phyloP scores from a whole-genome alignment of 2,113 vertebrate species.

The Hypomesus transpacificus region DNA sequence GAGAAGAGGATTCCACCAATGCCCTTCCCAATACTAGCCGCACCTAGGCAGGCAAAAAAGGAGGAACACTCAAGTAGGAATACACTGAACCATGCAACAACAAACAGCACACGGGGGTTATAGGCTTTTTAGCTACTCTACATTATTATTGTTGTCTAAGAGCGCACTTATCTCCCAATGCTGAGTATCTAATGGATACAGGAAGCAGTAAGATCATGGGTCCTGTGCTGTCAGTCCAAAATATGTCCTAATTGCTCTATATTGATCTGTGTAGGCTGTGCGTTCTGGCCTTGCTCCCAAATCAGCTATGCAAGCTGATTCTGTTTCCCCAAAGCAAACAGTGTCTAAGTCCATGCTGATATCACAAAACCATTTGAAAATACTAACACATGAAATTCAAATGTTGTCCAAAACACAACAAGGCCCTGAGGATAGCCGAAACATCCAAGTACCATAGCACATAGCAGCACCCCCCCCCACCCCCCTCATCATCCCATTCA shows the following conservation, averaged over 20 bases:
- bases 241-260: conserved; percentile 18
- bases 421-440: too few relatives aligned
- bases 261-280: conserved; percentile 36
- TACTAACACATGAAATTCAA: too few relatives aligned
- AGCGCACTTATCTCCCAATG: neutral
- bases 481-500: neutral
- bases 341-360: too few relatives aligned
- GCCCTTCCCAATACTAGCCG: conserved; percentile 92
- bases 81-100: neutral
- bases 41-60: conserved; percentile 69
- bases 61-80: neutral
- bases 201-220: neutral
- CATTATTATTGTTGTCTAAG: neutral
- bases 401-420: too few relatives aligned
- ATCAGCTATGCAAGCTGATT: conserved; percentile 11
- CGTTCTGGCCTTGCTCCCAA: conserved; percentile 8
- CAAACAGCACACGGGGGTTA: neutral
- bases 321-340: neutral
- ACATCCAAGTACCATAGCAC: too few relatives aligned
- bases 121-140: too few relatives aligned
- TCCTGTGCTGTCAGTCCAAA: conserved; percentile 2
- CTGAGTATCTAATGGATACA: neutral
- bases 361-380: neutral
- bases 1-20: conserved; percentile 94
- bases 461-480: too few relatives aligned